phyloP scores from a whole-genome alignment of 2,888 invertebrate species.

The Caenorhabditis sp. region DNA sequence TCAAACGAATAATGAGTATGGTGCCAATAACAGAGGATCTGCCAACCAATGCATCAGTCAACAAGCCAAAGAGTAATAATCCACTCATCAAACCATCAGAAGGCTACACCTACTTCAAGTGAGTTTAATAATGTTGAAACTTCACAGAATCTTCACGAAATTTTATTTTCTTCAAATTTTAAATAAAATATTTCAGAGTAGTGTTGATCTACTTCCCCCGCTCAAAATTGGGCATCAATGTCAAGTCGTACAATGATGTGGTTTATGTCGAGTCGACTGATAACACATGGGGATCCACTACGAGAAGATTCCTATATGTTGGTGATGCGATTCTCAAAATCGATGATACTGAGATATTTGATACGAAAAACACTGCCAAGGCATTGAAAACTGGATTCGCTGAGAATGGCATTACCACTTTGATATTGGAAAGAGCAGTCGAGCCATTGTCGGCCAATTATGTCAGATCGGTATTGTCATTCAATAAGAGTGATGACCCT shows the following conservation, averaged over 20 bases:
- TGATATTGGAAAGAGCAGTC: constrained; percentile 4
- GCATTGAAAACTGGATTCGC: constrained; percentile 8
- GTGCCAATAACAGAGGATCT: constrained; percentile 7
- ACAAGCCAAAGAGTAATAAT: not conserved
- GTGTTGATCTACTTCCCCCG: constrained; percentile 28
- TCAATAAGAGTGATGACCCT: constrained; percentile 9
- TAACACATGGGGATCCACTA: constrained; percentile 34
- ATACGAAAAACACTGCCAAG: not conserved
- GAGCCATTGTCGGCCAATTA: not conserved
- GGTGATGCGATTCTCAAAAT: constrained; percentile 39
- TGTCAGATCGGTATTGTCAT: constrained; percentile 7
- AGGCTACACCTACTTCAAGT: constrained; percentile 27
- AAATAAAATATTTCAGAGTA: constrained; percentile 5
- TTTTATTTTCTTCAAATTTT: not conserved
- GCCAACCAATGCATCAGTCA: constrained; percentile 25
- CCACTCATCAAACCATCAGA: constrained; percentile 7
- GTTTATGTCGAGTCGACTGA: constrained; percentile 36
- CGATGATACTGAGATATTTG: constrained; percentile 16
- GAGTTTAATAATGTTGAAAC: not conserved
- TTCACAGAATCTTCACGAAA: too few species aligned
- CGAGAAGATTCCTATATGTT: constrained; percentile 24
- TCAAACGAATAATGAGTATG: constrained; percentile 25
- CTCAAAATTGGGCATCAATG: constrained; percentile 33
- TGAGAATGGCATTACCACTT: constrained; percentile 19
- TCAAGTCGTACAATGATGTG: constrained; percentile 31